Conservation (phyloP, 92 coral and sea anemone species). For the Micromussa lordhowensis region DNA sequence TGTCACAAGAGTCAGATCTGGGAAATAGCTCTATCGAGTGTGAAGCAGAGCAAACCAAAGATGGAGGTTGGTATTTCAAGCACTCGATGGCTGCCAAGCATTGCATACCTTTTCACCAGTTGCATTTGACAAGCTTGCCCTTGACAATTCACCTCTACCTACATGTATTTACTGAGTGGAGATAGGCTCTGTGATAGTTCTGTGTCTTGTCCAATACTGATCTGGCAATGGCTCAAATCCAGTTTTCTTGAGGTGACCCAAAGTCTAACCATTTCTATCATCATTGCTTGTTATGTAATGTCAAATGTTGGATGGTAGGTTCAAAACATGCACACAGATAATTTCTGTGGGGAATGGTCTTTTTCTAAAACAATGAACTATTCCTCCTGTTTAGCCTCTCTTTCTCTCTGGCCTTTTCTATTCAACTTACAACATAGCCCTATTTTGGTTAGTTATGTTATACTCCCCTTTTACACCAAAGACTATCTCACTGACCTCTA, state of each 20-base stretch:
- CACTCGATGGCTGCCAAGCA: not conserved
- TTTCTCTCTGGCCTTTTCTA: not conserved
- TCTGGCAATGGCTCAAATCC: too few species aligned
- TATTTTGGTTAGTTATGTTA: not conserved
- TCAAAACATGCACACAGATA: too few species aligned
- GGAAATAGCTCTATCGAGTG: constrained; percentile 21
- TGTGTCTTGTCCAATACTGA: not conserved
- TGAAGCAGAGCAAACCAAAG: constrained; percentile 17
- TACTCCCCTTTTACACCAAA: not conserved
- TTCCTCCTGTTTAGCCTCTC: not conserved
- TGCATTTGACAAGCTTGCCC: too few species aligned
- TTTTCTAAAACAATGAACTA: too few species aligned
- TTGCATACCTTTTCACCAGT: not conserved
- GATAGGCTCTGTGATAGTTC: not conserved
- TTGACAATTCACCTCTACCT: too few species aligned
- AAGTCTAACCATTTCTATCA: too few species aligned
- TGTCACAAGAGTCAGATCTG: constrained; percentile 5
- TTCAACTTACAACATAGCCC: not conserved
- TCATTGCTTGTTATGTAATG: too few species aligned
- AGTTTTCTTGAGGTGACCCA: too few species aligned
- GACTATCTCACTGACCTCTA: not conserved
- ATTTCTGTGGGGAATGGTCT: too few species aligned
- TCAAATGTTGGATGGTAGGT: too few species aligned
- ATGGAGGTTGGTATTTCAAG: constrained; percentile 2
- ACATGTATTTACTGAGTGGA: too few species aligned